A percentile compares a stretch with the other conserved stretches of the same genome.
phyloP scores from a whole-genome alignment of 2,888 invertebrate species.

The Ormyrus thymus region DNA sequence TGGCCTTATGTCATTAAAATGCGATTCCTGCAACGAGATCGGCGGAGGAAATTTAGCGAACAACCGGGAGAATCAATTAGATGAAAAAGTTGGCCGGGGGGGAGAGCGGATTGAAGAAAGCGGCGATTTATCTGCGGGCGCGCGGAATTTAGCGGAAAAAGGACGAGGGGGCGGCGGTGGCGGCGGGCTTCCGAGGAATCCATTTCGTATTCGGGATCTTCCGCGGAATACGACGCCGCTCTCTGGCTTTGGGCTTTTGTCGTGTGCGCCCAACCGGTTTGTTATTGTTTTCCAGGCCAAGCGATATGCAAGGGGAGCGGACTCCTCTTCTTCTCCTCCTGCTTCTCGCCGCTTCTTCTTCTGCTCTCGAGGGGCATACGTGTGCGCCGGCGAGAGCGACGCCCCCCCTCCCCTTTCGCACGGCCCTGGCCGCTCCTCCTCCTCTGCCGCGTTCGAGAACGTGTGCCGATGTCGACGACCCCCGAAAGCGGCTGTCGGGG shows the following conservation, averaged over 20 bases:
- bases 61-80: conserved; percentile 47
- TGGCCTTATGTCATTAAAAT: conserved; percentile 37
- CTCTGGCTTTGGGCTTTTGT: conserved; percentile 51
- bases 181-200: conserved; percentile 68
- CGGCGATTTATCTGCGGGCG: conserved; percentile 71
- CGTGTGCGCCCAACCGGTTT: conserved; percentile 63
- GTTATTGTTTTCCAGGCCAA: conserved; percentile 65
- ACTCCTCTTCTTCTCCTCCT: not conserved
- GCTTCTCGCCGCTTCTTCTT: not conserved
- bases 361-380: conserved; percentile 2
- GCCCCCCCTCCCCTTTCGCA: conserved; percentile 43
- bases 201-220: conserved; percentile 73
- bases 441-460: conserved; percentile 10
- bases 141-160: conserved; percentile 65
- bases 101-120: conserved; percentile 43
- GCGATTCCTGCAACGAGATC: conserved; percentile 19
- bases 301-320: conserved; percentile 46
- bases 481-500: conserved; percentile 20
- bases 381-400: conserved; percentile 8
- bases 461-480: conserved; percentile 47
- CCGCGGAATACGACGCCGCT: conserved; percentile 64
- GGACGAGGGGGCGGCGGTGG: conserved; percentile 32
- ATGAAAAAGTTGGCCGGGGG: conserved; percentile 34
- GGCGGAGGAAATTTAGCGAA: conserved; percentile 28
- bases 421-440: conserved; percentile 38